Conservation (phyloP, 2,113 vertebrate species). For the Scopus umbretta region DNA sequence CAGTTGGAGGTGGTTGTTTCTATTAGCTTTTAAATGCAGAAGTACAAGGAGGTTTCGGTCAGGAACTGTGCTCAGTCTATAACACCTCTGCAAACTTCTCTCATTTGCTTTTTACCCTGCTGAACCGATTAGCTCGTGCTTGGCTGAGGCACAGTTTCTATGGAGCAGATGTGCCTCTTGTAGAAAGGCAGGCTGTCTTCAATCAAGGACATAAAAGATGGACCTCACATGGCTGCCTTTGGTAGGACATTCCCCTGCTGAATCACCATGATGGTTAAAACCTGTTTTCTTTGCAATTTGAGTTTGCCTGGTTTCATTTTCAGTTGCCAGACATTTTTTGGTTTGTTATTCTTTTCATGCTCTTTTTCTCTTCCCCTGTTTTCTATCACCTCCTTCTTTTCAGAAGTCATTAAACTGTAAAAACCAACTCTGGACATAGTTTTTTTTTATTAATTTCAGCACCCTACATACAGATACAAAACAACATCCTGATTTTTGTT, state of each 20-base stretch:
- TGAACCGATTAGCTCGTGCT: background rate
- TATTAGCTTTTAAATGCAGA: background rate
- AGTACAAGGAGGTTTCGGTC: background rate
- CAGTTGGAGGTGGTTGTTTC: background rate
- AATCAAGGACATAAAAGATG: background rate
- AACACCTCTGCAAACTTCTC: background rate
- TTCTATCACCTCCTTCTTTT: background rate
- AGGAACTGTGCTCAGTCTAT: background rate
- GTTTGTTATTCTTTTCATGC: background rate
- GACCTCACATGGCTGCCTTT: background rate
- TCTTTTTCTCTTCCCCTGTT: background rate
- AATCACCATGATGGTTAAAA: background rate
- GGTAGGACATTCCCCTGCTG: background rate
- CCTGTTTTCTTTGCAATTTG: background rate
- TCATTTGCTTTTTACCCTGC: background rate
- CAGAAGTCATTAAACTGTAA: background rate
- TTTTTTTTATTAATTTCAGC: background rate
- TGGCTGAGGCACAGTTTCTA: background rate
- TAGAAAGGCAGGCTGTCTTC: background rate
- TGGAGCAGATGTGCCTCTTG: background rate
- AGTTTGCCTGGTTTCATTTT: background rate
- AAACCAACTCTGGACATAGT: background rate
- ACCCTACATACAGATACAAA: background rate
- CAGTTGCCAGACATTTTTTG: background rate
- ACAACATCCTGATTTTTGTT: background rate